These are phyloP conservation scores for Belgica antarctica DNA, from an alignment of 2,888 invertebrate species.

Conservation along the genomic window DNA sequence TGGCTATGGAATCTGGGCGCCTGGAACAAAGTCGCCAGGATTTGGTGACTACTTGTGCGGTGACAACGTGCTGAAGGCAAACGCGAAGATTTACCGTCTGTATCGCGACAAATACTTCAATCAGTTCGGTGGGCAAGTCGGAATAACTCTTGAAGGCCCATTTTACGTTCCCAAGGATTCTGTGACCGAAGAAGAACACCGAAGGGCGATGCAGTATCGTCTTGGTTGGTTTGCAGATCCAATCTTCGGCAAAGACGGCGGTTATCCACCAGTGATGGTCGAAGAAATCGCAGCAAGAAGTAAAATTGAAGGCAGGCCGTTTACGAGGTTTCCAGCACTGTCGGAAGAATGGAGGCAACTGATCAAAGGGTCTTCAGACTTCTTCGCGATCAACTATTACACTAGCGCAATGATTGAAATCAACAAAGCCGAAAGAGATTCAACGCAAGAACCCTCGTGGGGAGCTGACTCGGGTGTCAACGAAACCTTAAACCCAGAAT, in stretches of 20 bases:
- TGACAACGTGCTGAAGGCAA: slow-evolving; percentile 60
- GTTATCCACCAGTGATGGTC: slow-evolving; percentile 58
- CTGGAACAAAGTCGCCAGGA: slow-evolving; percentile 54
- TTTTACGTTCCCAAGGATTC: slow-evolving; percentile 46
- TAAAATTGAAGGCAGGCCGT: slow-evolving; percentile 51
- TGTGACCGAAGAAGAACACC: slow-evolving; percentile 4
- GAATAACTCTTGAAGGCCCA: slow-evolving; percentile 46
- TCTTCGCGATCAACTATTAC: slow-evolving; percentile 51
- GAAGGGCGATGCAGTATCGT: slow-evolving; percentile 20
- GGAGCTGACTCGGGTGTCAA: slow-evolving; percentile 55
- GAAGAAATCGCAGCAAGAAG: slow-evolving; percentile 54
- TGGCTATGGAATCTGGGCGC: slow-evolving; percentile 51
- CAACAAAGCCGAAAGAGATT: slow-evolving; percentile 44
- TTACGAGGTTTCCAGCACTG: slow-evolving; percentile 56
- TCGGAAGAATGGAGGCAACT: slow-evolving; percentile 47
- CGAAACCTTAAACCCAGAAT: slow-evolving; percentile 47
- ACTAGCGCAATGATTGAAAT: slow-evolving; percentile 48
- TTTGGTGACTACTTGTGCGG: slow-evolving; percentile 58
- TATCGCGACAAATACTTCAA: slow-evolving; percentile 52
- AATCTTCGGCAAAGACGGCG: slow-evolving; percentile 56
- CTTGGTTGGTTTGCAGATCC: slow-evolving; percentile 48
- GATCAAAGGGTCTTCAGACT: slow-evolving; percentile 49
- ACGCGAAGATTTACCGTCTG: slow-evolving; percentile 56
- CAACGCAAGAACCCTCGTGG: slow-evolving; percentile 55
- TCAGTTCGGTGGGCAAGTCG: slow-evolving; percentile 46